Evolutionary conservation across 2,888 invertebrate genomes (phyloP), one percentile per base, ranked within the genome.

Genomic region (Troides aeacus): DNA sequence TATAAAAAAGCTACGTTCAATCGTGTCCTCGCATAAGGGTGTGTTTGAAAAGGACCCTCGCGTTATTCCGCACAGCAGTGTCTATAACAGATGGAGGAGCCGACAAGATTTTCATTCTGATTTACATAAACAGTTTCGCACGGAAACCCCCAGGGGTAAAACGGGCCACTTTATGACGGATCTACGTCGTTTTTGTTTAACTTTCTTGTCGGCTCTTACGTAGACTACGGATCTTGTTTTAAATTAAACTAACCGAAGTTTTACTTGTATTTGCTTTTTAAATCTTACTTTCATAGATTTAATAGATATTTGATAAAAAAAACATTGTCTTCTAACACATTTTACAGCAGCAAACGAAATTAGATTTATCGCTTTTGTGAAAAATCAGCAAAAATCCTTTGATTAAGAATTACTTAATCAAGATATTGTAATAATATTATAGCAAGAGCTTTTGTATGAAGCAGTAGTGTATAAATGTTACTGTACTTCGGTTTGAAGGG

Each of bases 1-100:
- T 85, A 87, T 88, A 88, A 89, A 88, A 90, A 86, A 85, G 82
- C 81, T 84, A 79, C 84, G 83, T 84, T 84, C 85, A 85, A 88
- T 88, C 85, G 86, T 80, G 82, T 79, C 81, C 80, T 74, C 75
- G 81, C 78, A 81, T 81, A 84, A 86, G 85, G 86, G 86, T 73
- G 84, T 84, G 82, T 84, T 87, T 85, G 84, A 84, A 86, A 86
- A 83, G 84, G 82, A 83, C 85, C 86, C 84, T 79, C 78, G 77
- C 79, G 81, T 82, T 84, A 82, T 83, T 81, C 76, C 77, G 76
- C 73, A 72, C 77, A 79, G 79, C 76, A 79, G 78, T 72, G 73
- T 74, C 75, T 87, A 85, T 85, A 83, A 83, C 84, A 84, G 81
- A 84, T 80, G 80, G 79, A 79, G 78, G 79, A 81, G 79, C 80